A percentile compares a stretch with the other conserved stretches of the same genome.
These are phyloP conservation scores for Melieria crassipennis DNA, from an alignment of 2,888 invertebrate species.

Conservation along the genomic window DNA sequence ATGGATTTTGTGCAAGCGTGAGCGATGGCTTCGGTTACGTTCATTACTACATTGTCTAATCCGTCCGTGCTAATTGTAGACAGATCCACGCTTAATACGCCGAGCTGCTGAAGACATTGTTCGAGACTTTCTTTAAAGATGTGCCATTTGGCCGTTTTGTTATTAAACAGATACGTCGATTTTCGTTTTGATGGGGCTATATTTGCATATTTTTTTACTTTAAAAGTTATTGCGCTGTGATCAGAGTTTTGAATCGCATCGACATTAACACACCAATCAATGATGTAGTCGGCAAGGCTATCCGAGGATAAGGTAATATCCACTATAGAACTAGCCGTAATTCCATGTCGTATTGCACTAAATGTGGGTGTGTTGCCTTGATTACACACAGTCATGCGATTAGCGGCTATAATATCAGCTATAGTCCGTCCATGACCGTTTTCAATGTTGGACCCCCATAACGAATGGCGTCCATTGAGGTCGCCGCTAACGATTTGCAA, in stretches of 20 bases:
- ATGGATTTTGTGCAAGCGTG: not conserved
- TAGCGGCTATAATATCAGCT: not conserved
- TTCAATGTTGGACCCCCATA: not conserved
- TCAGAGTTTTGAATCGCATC: too few species aligned
- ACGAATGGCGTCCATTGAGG: not conserved
- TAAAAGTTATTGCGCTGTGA: too few species aligned
- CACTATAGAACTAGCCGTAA: not conserved
- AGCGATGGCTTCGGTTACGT: not conserved
- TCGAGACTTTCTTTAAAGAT: too few species aligned
- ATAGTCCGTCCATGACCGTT: not conserved
- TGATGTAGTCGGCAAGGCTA: not conserved
- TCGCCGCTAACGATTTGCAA: not conserved
- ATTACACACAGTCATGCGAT: not conserved
- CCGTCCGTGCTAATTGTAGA: not conserved
- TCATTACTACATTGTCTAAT: not conserved
- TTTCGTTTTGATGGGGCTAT: too few species aligned
- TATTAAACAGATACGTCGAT: too few species aligned
- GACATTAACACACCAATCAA: too few species aligned
- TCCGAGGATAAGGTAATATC: not conserved
- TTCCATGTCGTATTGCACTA: not conserved
- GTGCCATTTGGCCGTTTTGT: too few species aligned
- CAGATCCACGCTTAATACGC: not conserved
- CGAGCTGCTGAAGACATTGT: not conserved
- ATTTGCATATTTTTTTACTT: too few species aligned
- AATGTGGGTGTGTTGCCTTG: not conserved